Conservation (phyloP, 2,113 vertebrate genomes). For the Cyanoliseus patagonus region DNA sequence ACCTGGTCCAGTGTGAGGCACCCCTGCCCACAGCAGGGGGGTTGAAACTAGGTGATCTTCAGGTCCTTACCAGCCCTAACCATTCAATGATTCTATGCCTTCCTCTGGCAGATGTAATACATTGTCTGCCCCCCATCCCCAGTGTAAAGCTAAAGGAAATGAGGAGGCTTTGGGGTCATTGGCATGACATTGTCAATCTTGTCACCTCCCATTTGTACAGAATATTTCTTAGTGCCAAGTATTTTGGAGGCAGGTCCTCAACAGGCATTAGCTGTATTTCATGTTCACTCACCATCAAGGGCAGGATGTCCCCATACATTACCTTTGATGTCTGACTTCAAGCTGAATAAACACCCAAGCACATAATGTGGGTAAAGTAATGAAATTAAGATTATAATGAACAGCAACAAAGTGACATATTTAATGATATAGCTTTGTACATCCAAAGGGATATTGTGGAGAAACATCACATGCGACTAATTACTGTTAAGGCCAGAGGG, state of each 20-base stretch:
- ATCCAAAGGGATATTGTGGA: background rate
- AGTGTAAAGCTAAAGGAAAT: background rate
- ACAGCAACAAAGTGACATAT: background rate
- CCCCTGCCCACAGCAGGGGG: background rate
- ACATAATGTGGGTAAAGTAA: background rate
- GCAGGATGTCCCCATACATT: background rate
- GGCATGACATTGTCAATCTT: background rate
- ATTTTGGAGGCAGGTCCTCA: background rate
- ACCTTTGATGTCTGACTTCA: background rate
- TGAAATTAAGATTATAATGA: background rate
- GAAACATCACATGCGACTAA: background rate
- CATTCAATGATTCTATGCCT: background rate
- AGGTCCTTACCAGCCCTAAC: background rate
- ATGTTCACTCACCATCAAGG: background rate
- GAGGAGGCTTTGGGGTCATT: background rate
- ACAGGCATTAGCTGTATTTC: background rate
- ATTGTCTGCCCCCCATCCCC: background rate
- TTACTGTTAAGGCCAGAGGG: background rate
- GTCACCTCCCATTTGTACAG: background rate
- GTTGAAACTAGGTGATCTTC: background rate
- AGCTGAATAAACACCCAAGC: background rate
- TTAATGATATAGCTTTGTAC: rapidly evolving
- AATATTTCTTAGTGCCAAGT: background rate
- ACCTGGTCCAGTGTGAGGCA: background rate
- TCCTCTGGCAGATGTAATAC: background rate